Conservation (phyloP, 1,140 invertebrate genomes). For the Heliconius hewitsoni region DNA sequence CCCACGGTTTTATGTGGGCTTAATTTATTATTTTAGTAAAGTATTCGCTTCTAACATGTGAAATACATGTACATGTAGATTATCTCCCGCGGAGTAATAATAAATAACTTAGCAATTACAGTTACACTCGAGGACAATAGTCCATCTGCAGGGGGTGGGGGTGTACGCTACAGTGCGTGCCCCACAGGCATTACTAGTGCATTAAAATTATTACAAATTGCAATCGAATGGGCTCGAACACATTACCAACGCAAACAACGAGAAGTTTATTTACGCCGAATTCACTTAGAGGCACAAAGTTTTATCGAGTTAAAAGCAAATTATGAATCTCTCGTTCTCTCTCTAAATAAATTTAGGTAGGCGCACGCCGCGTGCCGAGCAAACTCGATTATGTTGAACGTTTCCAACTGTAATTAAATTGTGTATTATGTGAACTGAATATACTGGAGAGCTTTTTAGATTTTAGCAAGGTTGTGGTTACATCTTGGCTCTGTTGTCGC, state of each 20-base stretch:
- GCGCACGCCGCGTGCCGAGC: constrained; percentile 28
- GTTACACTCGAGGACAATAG: constrained; percentile 54
- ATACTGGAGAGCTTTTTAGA: constrained; percentile 4
- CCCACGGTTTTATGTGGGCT: constrained; percentile 20
- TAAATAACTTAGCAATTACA: constrained; percentile 67
- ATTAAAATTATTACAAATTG: constrained; percentile 78
- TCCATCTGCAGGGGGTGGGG: constrained; percentile 38
- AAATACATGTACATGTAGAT: constrained; percentile 40
- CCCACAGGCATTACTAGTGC: constrained; percentile 54
- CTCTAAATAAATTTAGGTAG: constrained; percentile 53
- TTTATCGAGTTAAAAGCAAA: constrained; percentile 66
- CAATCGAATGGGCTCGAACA: constrained; percentile 67
- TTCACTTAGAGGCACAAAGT: constrained; percentile 52
- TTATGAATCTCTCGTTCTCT: constrained; percentile 52
- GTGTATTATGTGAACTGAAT: constrained; percentile 28
- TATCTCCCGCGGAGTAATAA: constrained; percentile 52
- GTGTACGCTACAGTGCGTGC: constrained; percentile 49
- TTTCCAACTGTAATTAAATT: constrained; percentile 36
- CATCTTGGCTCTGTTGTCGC: too few species aligned
- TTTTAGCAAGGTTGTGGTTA: too few species aligned
- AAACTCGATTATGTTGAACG: constrained; percentile 35
- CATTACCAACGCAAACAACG: constrained; percentile 60
- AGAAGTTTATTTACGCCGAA: constrained; percentile 53
- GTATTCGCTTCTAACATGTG: constrained; percentile 27
- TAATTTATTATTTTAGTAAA: constrained; percentile 26